Percentiles rank a stretch among this genome's conserved stretches.
These are phyloP conservation scores for Erithacus rubecula DNA, from an alignment of 2,797 vertebrate genomes.

Conservation along the genomic window DNA sequence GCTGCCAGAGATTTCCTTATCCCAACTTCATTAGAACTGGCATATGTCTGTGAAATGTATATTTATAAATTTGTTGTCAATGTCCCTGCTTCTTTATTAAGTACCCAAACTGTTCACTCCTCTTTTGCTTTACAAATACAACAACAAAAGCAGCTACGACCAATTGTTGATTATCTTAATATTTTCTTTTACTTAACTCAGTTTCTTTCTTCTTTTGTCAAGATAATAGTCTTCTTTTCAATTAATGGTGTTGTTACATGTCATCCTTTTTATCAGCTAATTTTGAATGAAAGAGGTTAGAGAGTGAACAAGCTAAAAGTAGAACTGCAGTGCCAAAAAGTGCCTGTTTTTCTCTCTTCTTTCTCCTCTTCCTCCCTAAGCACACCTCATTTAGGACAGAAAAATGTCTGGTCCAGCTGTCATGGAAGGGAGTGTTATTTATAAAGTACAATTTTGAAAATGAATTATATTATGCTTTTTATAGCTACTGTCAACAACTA, in stretches of 20 bases:
- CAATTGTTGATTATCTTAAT: not conserved
- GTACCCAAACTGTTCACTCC: not conserved
- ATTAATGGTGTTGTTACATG: not conserved
- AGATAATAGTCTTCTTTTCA: not conserved
- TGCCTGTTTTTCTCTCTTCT: not conserved
- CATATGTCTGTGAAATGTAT: not conserved
- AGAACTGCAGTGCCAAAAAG: not conserved
- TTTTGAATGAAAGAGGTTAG: not conserved
- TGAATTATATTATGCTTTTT: constrained; percentile 61
- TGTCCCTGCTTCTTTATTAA: not conserved
- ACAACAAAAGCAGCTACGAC: not conserved
- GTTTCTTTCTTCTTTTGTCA: not conserved
- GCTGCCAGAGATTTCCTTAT: not conserved
- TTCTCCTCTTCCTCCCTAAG: not conserved
- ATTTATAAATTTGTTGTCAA: not conserved
- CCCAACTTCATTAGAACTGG: not conserved
- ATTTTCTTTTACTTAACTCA: not conserved
- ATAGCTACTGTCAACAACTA: constrained; percentile 57
- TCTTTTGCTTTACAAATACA: not conserved
- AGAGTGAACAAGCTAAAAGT: not conserved
- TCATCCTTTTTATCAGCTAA: not conserved
- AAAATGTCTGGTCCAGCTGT: constrained; percentile 21
- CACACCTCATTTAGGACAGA: not conserved
- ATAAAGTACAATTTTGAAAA: constrained; percentile 43
- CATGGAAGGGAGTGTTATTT: constrained; percentile 37